Evolutionary conservation across 1,140 invertebrate genomes (phyloP), one percentile per base, ranked within the genome.

Genomic region (Neotoxoptera formosana): DNA sequence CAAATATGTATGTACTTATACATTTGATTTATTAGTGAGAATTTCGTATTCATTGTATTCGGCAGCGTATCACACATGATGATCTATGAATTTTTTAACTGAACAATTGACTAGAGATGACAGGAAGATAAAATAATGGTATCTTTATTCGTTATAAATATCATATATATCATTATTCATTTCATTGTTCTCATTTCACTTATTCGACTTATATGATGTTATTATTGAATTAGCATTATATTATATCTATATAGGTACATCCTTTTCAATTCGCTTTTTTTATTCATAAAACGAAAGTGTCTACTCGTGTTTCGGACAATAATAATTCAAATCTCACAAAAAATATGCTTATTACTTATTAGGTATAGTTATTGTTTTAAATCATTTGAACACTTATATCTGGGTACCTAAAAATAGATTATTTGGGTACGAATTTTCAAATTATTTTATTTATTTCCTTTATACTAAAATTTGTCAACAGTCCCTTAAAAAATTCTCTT

Each of bases 171-270:
- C 36, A 84, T 88, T 41, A 88, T 87, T 88, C 51, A 88, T 88
- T 88, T 87, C 84, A 47, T 87, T 51, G 86, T 88, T 88, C 86
- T 88, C n/a, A 17, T 88, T 88, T 88, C n/a, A 88, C 47, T 48
- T 88, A 51, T 88, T 51, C 47, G 47, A 51, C 25, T 17, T 25
- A 41, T 25, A 87, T n/a, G 14, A 51, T 76, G 60, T 48, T 88
- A 88, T 51, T 88, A 88, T 88, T n/a, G 30, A 51, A 88, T 47
- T 25, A 87, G 6, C 45, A 88, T 87, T 51, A 88, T 48, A 41
- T 41, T 48, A 41, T 41, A 41, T 41, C 4, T 41, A 41, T 41
- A 41, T 41, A n/a, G n/a, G n/a, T n/a, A n/a, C 11, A 87, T 87
- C 41, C 4, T 47, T 87, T 87, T 87, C 9, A 47, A n/a, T 87